Evolutionary conservation across 2,888 invertebrate genomes (phyloP).

Genomic region (Coremacera marginata): DNA sequence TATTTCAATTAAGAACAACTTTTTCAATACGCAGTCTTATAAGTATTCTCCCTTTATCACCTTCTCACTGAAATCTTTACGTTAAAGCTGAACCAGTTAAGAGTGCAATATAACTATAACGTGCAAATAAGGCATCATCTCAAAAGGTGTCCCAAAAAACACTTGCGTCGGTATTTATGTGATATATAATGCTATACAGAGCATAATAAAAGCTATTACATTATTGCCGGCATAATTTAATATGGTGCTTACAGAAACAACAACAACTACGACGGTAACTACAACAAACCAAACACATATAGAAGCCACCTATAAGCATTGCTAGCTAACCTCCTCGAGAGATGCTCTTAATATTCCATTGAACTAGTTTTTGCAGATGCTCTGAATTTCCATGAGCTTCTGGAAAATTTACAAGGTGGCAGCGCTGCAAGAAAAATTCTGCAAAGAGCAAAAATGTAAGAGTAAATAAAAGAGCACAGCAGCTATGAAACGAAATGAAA

Average conservation of each 20-base stretch:
- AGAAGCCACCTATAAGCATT: background rate
- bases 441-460: background rate
- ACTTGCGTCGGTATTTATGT: background rate
- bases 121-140: background rate
- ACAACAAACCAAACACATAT: background rate
- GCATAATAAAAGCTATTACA: background rate
- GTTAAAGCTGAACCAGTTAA: too few relatives aligned
- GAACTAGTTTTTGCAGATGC: background rate
- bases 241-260: background rate
- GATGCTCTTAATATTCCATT: slow-evolving; percentile 4
- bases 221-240: slow-evolving; percentile 19
- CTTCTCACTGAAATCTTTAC: too few relatives aligned
- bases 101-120: background rate
- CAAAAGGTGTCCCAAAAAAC: background rate
- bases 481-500: background rate
- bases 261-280: background rate
- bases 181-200: background rate
- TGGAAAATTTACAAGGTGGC: background rate
- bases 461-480: background rate
- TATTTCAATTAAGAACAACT: too few relatives aligned
- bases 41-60: too few relatives aligned
- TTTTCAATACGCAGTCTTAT: too few relatives aligned
- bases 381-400: slow-evolving; percentile 1
- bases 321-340: background rate
- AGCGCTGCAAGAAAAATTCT: background rate